Conservation (phyloP, 2,888 invertebrate genomes). For the Yponomeuta cagnagella region DNA sequence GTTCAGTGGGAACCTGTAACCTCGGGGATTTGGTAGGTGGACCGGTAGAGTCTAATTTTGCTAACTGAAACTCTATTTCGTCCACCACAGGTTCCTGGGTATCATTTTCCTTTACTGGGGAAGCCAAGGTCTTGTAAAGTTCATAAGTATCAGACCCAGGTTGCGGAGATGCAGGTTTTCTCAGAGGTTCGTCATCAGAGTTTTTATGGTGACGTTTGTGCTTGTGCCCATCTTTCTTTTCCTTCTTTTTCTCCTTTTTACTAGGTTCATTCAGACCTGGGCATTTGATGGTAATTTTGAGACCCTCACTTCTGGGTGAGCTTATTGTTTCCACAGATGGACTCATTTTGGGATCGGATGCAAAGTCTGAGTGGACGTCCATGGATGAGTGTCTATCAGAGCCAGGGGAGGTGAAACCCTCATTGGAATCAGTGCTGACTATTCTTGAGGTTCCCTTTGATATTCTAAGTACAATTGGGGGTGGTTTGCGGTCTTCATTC, state of each 20-base stretch:
- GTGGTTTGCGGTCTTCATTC: slow-evolving; percentile 75
- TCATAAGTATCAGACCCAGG: slow-evolving; percentile 70
- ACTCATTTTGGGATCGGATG: slow-evolving; percentile 58
- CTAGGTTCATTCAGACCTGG: slow-evolving; percentile 47
- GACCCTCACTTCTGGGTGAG: slow-evolving; percentile 69
- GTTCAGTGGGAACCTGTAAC: slow-evolving; percentile 51
- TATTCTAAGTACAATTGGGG: slow-evolving; percentile 91
- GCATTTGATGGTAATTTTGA: slow-evolving; percentile 72
- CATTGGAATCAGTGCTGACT: slow-evolving; percentile 80
- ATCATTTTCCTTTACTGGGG: slow-evolving; percentile 52
- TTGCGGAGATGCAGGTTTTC: slow-evolving; percentile 66
- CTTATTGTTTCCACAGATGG: slow-evolving; percentile 63
- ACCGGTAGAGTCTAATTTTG: slow-evolving; percentile 49
- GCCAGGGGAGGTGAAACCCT: slow-evolving; percentile 73
- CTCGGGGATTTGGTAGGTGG: slow-evolving; percentile 43
- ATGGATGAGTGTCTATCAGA: slow-evolving; percentile 69
- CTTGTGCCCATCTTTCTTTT: slow-evolving; percentile 73
- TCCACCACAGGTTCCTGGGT: slow-evolving; percentile 40
- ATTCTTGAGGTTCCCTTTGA: slow-evolving; percentile 83
- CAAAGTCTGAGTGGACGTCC: slow-evolving; percentile 63
- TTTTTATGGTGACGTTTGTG: slow-evolving; percentile 67
- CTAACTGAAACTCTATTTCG: slow-evolving; percentile 57
- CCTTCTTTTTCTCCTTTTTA: slow-evolving; percentile 66
- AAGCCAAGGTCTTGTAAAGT: slow-evolving; percentile 68
- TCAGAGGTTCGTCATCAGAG: slow-evolving; percentile 47